Percentiles rank a stretch among this genome's conserved stretches.
Conservation (phyloP, 2,888 invertebrate species). For the Ryuthela nishihirai region DNA sequence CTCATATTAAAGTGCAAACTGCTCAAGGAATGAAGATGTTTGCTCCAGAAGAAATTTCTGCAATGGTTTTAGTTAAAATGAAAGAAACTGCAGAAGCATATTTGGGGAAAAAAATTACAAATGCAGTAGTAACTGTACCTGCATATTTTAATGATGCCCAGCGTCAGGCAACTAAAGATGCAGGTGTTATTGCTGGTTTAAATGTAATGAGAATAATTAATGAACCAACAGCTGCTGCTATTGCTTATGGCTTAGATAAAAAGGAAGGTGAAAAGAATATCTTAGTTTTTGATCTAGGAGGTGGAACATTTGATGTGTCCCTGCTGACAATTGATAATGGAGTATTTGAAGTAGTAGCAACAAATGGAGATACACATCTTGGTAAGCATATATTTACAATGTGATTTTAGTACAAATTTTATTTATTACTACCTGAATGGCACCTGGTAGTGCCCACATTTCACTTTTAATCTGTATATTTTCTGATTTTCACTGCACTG, state of each 20-base stretch:
- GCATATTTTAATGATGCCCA: conserved; percentile 99
- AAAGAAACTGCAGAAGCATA: conserved; percentile 97
- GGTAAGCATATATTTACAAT: too few relatives aligned
- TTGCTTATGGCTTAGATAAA: conserved; percentile 95
- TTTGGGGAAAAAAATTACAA: conserved; percentile 82
- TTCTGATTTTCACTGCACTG: too few relatives aligned
- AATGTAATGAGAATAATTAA: conserved; percentile 95
- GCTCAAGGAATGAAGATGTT: conserved; percentile 83
- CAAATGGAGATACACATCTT: conserved; percentile 94
- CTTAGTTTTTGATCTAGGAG: conserved; percentile 96
- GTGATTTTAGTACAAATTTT: too few relatives aligned
- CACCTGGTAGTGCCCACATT: too few relatives aligned
- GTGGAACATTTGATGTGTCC: conserved; percentile 99
- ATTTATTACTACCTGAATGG: too few relatives aligned
- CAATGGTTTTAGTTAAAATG: conserved; percentile 98
- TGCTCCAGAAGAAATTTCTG: conserved; percentile 97
- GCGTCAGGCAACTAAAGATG: conserved; percentile 98
- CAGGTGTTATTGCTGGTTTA: conserved; percentile 89
- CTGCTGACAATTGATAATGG: conserved; percentile 97
- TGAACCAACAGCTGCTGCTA: conserved; percentile 97
- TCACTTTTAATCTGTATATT: too few relatives aligned
- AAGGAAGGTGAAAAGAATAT: conserved; percentile 98
- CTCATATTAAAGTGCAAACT: conserved; percentile 82
- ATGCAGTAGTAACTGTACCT: conserved; percentile 91
- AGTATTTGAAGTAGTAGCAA: conserved; percentile 89